Base-by-base conservation (phyloP, 2,113 vertebrate genomes). In the Atractosteus spatula region DNA sequence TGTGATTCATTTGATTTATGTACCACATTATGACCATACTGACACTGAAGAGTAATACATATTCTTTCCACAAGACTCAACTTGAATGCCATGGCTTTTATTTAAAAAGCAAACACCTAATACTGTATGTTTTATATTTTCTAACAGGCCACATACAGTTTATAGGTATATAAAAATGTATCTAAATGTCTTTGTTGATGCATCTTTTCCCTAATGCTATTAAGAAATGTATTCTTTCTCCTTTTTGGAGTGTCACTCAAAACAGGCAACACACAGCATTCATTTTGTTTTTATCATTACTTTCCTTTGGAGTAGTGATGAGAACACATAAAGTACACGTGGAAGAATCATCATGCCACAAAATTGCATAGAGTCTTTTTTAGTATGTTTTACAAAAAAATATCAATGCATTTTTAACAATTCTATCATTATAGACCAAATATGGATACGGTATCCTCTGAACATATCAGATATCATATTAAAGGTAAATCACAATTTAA, bases 291-390 rank as follows among this genome's bases (percentile, higher is more conserved):
- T 92, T 92, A 94, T 94, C 88, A 65, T 63, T 74, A 62, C n/a
- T 92, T 86, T 91, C 90, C 87, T 90, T 91, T 93, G 89, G 87
- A 91, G 89, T 84, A 85, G 89, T 92, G 87, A 92, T 87, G 91
- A 93, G 91, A 93, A 89, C 93, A 94, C 92, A 89, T 89, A 92
- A 92, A 93, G 90, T 90, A 91, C 93, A 87, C 89, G 87, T 92
- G 93, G 91, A 93, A 91, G 92, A 93, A 93, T 93, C 91, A 84
- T 89, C 92, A 94, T 94, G 92, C 93, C 93, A 94, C 91, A 93
- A 93, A 94, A 93, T 94, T 94, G 93, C 93, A 94, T 94, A 94
- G 93, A 93, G 91, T 93, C 89, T 42, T 55, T 74, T 59, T 73
- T 57, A 41, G 8, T 70, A 12, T 16, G 29, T 4, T 88, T 92